Evolutionary conservation across 2,113 vertebrate genomes (phyloP).

Genomic region (Empidonax alnorum): DNA sequence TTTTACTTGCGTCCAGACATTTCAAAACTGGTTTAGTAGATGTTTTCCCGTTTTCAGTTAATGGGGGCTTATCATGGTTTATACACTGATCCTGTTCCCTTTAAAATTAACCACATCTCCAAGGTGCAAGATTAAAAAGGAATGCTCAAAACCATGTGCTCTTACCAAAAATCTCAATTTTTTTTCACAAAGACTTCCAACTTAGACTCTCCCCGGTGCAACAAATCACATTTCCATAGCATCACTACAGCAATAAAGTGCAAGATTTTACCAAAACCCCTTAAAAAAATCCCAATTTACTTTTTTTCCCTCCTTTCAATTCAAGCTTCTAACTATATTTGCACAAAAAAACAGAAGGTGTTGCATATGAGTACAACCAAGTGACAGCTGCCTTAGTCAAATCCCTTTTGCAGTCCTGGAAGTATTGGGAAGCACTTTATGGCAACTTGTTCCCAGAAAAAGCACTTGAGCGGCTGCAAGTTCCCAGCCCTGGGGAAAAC

Average conservation of each 20-base stretch:
- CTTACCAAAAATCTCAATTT: background rate
- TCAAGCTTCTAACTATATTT: background rate
- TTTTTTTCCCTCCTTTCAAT: rapidly evolving
- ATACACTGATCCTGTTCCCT: background rate
- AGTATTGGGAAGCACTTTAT: background rate
- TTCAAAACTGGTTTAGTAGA: background rate
- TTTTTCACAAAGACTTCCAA: background rate
- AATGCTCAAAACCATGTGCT: background rate
- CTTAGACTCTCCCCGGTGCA: background rate
- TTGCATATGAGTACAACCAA: background rate
- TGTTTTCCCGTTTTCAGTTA: background rate
- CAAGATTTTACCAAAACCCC: background rate
- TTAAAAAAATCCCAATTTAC: background rate
- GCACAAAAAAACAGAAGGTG: background rate
- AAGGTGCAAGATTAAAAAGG: background rate
- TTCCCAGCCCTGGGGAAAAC: background rate
- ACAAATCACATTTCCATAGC: background rate
- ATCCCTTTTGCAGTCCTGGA: background rate
- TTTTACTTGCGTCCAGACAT: background rate
- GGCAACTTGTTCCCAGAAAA: background rate
- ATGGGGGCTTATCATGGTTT: background rate
- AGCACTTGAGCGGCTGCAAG: background rate
- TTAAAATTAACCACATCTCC: background rate
- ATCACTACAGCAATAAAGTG: background rate
- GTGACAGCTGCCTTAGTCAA: background rate